Conservation (phyloP, 2,797 vertebrate genomes). For the Falco concolor region DNA sequence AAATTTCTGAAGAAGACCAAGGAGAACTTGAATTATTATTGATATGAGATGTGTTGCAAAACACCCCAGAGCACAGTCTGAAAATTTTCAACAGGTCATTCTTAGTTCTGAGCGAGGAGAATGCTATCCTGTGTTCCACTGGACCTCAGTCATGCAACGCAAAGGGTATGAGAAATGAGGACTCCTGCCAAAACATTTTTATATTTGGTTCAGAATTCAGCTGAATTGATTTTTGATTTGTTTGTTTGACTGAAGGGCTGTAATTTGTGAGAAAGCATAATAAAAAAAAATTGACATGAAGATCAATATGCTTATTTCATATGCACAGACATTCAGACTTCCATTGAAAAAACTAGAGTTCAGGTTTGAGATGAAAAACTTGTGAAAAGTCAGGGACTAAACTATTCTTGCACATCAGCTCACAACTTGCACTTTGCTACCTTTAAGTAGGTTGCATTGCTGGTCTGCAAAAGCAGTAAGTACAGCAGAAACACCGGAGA, state of each 20-base stretch:
- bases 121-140: rapidly evolving
- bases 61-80: neutral
- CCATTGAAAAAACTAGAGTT: neutral
- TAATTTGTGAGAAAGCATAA: neutral
- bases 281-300: rapidly evolving
- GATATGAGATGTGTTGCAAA: neutral
- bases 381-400: neutral
- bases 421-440: neutral
- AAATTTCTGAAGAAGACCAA: neutral
- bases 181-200: neutral
- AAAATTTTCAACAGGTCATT: too few species aligned
- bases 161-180: neutral
- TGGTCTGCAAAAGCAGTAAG: neutral
- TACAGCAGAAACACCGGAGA: neutral
- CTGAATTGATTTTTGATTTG: too few species aligned
- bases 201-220: neutral
- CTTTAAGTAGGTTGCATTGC: neutral
- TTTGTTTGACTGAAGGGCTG: neutral
- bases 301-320: neutral
- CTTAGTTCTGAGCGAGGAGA: neutral
- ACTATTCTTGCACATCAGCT: too few species aligned
- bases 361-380: neutral
- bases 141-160: too few species aligned
- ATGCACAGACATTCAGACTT: neutral
- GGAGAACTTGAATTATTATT: neutral